Percentiles rank a stretch among this genome's conserved stretches.
Conservation (phyloP, 2,113 vertebrate species). For the Siniperca chuatsi region DNA sequence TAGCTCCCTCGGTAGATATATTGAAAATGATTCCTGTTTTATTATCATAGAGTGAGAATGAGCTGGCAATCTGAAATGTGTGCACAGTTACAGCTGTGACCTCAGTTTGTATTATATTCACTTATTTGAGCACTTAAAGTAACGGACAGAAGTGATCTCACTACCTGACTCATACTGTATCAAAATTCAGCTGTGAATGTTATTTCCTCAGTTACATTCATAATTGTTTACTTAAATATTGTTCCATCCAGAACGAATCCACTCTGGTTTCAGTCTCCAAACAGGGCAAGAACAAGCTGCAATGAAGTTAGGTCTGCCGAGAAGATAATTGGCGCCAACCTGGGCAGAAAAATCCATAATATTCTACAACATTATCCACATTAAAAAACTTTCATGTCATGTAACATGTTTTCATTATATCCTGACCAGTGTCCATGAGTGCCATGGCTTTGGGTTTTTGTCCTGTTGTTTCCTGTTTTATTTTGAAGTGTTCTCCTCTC, state of each 20-base stretch:
- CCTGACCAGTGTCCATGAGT: neutral
- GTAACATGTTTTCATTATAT: neutral
- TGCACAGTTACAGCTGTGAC: slow-evolving; percentile 11
- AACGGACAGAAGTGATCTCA: slow-evolving; percentile 31
- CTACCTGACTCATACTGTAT: slow-evolving; percentile 22
- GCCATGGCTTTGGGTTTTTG: too few relatives aligned
- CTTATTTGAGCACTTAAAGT: slow-evolving; percentile 1
- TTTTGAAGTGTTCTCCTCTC: too few relatives aligned
- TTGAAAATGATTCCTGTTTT: slow-evolving; percentile 35
- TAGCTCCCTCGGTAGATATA: slow-evolving; percentile 15
- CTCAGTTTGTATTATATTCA: slow-evolving; percentile 17
- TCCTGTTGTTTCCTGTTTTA: too few relatives aligned
- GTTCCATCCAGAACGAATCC: neutral
- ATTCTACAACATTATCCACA: neutral
- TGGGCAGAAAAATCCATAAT: neutral
- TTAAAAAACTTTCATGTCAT: neutral
- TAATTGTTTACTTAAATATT: slow-evolving; percentile 11
- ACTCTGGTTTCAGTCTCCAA: neutral
- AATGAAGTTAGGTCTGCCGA: neutral
- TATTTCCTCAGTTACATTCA: slow-evolving; percentile 5
- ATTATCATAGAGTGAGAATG: slow-evolving; percentile 34
- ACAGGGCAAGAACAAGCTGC: neutral
- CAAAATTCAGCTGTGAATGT: neutral
- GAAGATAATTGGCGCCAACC: neutral
- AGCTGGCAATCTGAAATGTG: slow-evolving; percentile 37